Base-by-base conservation (phyloP, 2,113 vertebrate genomes). In the Plestiodon gilberti region DNA sequence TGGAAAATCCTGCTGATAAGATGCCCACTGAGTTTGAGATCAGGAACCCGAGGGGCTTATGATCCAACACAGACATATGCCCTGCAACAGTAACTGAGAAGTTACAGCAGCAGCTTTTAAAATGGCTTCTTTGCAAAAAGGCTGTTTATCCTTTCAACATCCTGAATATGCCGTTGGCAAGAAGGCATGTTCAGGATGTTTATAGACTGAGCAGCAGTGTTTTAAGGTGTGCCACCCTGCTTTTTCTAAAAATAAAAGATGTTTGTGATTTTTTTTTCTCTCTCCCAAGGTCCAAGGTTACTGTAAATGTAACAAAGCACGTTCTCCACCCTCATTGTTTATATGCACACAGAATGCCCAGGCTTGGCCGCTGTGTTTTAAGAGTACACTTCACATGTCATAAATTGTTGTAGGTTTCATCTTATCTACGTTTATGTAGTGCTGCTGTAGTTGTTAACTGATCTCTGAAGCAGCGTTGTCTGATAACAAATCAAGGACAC, bases 331-430 rank as follows among this genome's bases (percentile, higher is more conserved):
- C 65, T 70, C 43, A 15, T 38, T 69, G 11, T 88, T 94, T 84
- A 73, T 84, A 73, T 90, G 64, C 61, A 20, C 48, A 43, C 48
- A 62, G 6, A 75, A 30, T n/a, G 57, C 0, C 52, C 84, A 52
- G 65, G 38, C 55, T 55, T 40, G 52, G 35, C 9, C 14, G 40
- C 18, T 23, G 43, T 59, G 38, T 89, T 89, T 59, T 89, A 76
- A 69, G 73, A 38, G 0, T 89, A n/a, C 28, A 73, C 88, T 33
- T 81, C 23, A 40, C 25, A 22, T 70, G 81, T 74, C 71, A 92
- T 92, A 90, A 94, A 82, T 89, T 84, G 30, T 70, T 64, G 11
- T n/a, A 30, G 25, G n/a, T 71, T 75, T 87, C 75, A 82, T 61
- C 38, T 86, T 52, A 74, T 85, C 70, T 87, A n/a, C 0, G 0